Evolutionary conservation across 64 coral and sea anemone species (phyloP), one percentile per base, ranked within the genome.

Genomic region (Stichodactyla mertensii): DNA sequence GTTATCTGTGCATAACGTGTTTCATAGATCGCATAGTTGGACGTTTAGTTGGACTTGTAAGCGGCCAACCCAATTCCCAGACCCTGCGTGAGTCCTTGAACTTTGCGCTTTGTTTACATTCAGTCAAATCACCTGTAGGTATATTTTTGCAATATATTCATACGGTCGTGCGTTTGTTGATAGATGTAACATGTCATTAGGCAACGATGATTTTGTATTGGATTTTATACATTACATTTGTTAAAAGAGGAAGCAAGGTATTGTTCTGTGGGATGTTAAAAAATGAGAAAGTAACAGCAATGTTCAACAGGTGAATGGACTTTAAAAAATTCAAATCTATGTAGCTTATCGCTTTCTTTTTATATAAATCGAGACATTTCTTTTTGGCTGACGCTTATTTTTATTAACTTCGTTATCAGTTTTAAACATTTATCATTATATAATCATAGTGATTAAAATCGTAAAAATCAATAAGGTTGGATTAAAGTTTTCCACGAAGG

Each of bases 51-150:
- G 77, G 78, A 54, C 53, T 52, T 20, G 78, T 81, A n/a, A 81
- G 51, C 10, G 69, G 23, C 10, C 69, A 4, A 81, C 16, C 51
- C 78, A 19, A 52, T 54, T 81, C 20, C 52, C 11, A 8, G 4
- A 16, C 78, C n/a, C 52, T 55, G 78, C 78, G 26, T 81, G 78
- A 55, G 69, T 74, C 69, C n/a, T 12, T 31, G 69, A 74, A 74
- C 69, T 74, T 74, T 74, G n/a, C 11, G 69, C 69, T 74, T 74
- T 74, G 69, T 74, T 74, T 74, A 74, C 69, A 11, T 74, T 74
- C 69, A 70, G 10, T 20, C 7, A 20, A 70, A 70, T 22, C 22
- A 70, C 6, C 19, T 13, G 1, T 2, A 74, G 69, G 26, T 26
- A 71, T 74, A 45, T 4, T 58, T 74, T 74, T 74, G 24, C 8